Evolutionary conservation across 2,113 vertebrate genomes (phyloP), one percentile per base, ranked within the genome.

Genomic region (Sapajus apella): DNA sequence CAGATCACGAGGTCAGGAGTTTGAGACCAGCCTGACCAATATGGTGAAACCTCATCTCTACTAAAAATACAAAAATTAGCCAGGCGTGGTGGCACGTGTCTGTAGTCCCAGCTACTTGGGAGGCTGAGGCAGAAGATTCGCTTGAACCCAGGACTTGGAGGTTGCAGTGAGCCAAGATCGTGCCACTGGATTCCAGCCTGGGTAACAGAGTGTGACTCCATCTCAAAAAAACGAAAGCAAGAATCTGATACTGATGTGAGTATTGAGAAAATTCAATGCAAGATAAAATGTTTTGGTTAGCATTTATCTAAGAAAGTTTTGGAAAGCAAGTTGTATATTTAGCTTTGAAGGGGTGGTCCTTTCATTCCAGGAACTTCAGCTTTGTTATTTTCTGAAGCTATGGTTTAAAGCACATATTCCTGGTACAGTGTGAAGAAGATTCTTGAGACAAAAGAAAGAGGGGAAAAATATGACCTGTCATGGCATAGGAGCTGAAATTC

Each of bases 251-350:
- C 47, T 43, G 87, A 96, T 3, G 0, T 37, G 83, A 72, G 21
- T 88, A 90, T n/a, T 95, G 75, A 97, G 75, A 90, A 90, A 97
- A 91, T 73, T 50, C 76, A 97, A n/a, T 64, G 21, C 68, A 27
- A 94, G 87, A 87, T 95, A 95, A 87, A 96, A 95, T 86, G 81
- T 90, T 93, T 97, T 77, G 72, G 43, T 95, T 93, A 96, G 66
- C 64, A 91, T 92, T 96, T 88, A 94, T 86, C 72, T 97, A 73
- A 88, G 96, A 80, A 93, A 95, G 52, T 58, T 97, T 76, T 95
- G 73, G 47, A 97, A 94, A 95, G 82, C 6, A 40, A 81, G 52
- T 72, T 95, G 77, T 90, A 5, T 87, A 58, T 77, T 90, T 95
- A 93, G 83, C 94, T 96, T 96, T 64, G 40, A 92, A 97, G 84